Percentiles rank a stretch among this genome's conserved stretches.
These are phyloP conservation scores for Pseudonaja textilis DNA, from an alignment of 2,113 vertebrate species.

Conservation along the genomic window DNA sequence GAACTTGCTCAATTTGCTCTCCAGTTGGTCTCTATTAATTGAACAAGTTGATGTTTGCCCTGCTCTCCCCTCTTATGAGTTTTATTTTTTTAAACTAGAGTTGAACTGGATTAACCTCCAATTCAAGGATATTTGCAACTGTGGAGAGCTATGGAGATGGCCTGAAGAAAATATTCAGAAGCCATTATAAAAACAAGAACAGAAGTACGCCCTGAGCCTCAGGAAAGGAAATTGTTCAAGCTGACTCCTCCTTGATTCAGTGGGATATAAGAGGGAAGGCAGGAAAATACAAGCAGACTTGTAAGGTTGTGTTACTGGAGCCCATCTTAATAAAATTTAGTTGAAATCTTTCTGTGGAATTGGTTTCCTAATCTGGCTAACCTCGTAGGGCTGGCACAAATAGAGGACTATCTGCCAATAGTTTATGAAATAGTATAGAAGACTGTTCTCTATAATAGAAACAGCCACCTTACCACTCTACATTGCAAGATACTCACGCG, in stretches of 20 bases:
- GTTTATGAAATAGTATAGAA: not conserved
- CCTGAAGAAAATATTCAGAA: not conserved
- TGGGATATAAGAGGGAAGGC: not conserved
- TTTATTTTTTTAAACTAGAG: not conserved
- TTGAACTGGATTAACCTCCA: not conserved
- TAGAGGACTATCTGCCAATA: not conserved
- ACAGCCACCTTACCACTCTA: not conserved
- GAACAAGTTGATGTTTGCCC: not conserved
- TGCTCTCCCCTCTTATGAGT: not conserved
- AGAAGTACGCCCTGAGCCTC: not conserved
- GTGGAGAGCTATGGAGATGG: not conserved
- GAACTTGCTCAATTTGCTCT: not conserved
- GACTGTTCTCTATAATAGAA: not conserved
- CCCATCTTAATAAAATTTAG: not conserved
- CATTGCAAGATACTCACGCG: not conserved
- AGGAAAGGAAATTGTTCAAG: not conserved
- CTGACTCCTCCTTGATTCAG: not conserved
- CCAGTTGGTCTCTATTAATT: not conserved
- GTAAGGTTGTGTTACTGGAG: not conserved
- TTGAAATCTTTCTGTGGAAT: not conserved
- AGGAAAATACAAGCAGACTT: not conserved
- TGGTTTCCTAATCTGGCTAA: not conserved
- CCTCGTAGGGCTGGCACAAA: not conserved
- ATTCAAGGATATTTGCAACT: not conserved
- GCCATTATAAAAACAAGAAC: not conserved